These are phyloP conservation scores for Hirtodrosophila confusa DNA, from an alignment of 2,888 invertebrate species.

Conservation along the genomic window DNA sequence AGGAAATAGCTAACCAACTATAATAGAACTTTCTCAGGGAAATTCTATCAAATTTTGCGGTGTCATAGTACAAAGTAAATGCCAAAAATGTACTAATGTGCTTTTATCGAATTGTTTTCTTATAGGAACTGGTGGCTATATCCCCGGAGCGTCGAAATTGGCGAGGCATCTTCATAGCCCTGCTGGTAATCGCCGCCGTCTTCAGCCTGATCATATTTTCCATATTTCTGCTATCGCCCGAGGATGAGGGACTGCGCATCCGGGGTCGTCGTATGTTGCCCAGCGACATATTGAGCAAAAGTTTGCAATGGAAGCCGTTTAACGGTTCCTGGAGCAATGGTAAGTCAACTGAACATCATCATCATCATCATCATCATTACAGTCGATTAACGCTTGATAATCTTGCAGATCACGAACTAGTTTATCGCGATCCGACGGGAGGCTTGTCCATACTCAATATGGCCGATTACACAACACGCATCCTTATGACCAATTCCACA, in stretches of 20 bases:
- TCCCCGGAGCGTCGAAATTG: slow-evolving; percentile 96
- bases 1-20: too few relatives aligned
- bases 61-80: too few relatives aligned
- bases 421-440: slow-evolving; percentile 90
- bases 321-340: slow-evolving; percentile 92
- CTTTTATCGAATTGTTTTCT: slow-evolving; percentile 2
- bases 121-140: slow-evolving; percentile 94
- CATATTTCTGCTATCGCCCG: slow-evolving; percentile 94
- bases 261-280: slow-evolving; percentile 89
- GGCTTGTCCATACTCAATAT: slow-evolving; percentile 92
- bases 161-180: slow-evolving; percentile 96
- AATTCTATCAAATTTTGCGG: too few relatives aligned
- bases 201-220: slow-evolving; percentile 95
- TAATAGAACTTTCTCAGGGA: too few relatives aligned
- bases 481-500: slow-evolving; percentile 92
- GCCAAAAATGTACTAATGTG: background rate
- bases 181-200: slow-evolving; percentile 95
- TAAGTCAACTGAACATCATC: slow-evolving; percentile 67
- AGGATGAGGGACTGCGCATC: slow-evolving; percentile 88
- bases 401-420: slow-evolving; percentile 89
- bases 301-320: slow-evolving; percentile 87
- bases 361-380: too few relatives aligned
- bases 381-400: background rate
- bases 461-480: slow-evolving; percentile 89
- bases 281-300: slow-evolving; percentile 87